Percentiles rank a stretch among this genome's conserved stretches.
Evolutionary conservation across 2,888 invertebrate genomes (phyloP).

Genomic region (Dicyrtomina minuta): DNA sequence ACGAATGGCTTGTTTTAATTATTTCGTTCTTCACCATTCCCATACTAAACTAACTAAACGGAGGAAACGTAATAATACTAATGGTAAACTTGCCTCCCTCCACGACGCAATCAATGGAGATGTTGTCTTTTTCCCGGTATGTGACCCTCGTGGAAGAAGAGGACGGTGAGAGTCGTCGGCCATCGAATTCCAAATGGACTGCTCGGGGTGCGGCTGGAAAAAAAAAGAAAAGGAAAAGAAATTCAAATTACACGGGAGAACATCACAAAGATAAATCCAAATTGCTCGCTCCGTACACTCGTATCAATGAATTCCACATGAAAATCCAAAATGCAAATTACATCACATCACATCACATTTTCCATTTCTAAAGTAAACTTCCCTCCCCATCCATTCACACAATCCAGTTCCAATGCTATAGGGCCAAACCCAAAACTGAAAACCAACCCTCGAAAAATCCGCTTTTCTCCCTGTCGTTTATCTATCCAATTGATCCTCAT

Average conservation of each 20-base stretch:
- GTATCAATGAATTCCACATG: constrained; percentile 34
- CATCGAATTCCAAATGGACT: constrained; percentile 83
- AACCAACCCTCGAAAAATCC: constrained; percentile 7
- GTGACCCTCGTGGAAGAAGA: constrained; percentile 48
- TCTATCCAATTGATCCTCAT: constrained; percentile 10
- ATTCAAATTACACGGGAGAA: too few species aligned
- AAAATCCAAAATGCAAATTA: constrained; percentile 48
- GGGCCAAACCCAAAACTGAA: too few species aligned
- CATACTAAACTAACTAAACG: too few species aligned
- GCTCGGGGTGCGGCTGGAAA: constrained; percentile 77
- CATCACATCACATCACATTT: constrained; percentile 8
- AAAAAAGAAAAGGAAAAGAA: constrained; percentile 50
- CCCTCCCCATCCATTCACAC: too few species aligned
- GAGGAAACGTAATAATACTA: neutral
- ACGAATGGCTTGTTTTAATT: too few species aligned
- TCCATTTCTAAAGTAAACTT: constrained; percentile 21
- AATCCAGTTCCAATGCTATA: too few species aligned
- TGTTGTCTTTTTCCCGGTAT: constrained; percentile 53
- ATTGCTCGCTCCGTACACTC: constrained; percentile 33
- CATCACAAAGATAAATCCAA: constrained; percentile 37
- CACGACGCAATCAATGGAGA: constrained; percentile 52
- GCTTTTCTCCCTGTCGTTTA: too few species aligned
- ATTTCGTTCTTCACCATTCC: too few species aligned
- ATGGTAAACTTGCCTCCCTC: constrained; percentile 46
- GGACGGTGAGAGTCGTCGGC: constrained; percentile 56